phyloP scores from a whole-genome alignment of 2,888 invertebrate genomes.

The Lasioglossum villosulum region DNA sequence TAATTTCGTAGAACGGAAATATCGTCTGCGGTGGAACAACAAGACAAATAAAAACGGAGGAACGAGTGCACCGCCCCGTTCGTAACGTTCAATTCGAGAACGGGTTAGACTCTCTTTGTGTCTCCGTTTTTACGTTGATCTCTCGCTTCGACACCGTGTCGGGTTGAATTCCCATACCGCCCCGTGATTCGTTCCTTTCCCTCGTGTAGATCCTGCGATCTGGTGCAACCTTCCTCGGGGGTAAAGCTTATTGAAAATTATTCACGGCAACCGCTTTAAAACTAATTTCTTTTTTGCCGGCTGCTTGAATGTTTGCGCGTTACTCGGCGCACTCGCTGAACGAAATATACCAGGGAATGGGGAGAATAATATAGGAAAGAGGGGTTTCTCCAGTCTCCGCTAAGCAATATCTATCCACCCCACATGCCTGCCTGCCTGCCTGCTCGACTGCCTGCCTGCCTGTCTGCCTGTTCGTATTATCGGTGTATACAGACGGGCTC shows the following conservation, averaged over 20 bases:
- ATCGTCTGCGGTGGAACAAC: background rate
- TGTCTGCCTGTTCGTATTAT: slow-evolving; percentile 83
- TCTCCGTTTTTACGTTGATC: background rate
- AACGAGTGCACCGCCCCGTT: background rate
- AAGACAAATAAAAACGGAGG: slow-evolving; percentile 22
- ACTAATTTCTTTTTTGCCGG: slow-evolving; percentile 41
- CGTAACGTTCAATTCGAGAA: slow-evolving; percentile 13
- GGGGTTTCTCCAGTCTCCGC: slow-evolving; percentile 80
- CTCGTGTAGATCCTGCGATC: background rate
- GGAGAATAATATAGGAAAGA: slow-evolving; percentile 83
- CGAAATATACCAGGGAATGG: slow-evolving; percentile 74
- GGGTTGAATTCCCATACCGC: background rate
- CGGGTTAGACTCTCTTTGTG: background rate
- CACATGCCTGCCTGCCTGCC: slow-evolving; percentile 79
- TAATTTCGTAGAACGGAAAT: slow-evolving; percentile 17
- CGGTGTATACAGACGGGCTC: slow-evolving; percentile 79
- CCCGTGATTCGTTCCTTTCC: background rate
- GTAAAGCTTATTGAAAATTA: slow-evolving; percentile 42
- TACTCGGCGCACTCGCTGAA: slow-evolving; percentile 70
- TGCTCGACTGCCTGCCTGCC: slow-evolving; percentile 81
- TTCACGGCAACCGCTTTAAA: slow-evolving; percentile 43
- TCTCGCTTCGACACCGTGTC: background rate
- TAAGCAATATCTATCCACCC: slow-evolving; percentile 84
- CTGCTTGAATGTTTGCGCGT: slow-evolving; percentile 71
- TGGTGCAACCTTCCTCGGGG: background rate